These are phyloP conservation scores for Melozone crissalis DNA, from an alignment of 2,113 vertebrate species.

Conservation along the genomic window DNA sequence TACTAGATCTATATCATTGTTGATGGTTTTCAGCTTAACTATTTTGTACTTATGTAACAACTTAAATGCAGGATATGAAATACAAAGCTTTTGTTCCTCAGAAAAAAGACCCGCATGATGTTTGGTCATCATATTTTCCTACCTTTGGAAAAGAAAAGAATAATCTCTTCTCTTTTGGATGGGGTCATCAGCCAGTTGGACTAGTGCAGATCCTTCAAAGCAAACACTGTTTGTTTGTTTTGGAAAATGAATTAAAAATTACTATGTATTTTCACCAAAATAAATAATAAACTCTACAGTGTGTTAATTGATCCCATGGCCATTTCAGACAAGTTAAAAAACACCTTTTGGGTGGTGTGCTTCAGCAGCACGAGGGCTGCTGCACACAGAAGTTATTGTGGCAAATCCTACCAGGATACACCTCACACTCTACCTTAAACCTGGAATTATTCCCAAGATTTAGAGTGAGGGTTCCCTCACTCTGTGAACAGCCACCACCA, in stretches of 20 bases:
- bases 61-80: not conserved
- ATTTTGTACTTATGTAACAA: not conserved
- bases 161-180: not conserved
- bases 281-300: not conserved
- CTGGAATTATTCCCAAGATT: not conserved
- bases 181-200: not conserved
- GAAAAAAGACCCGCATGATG: not conserved
- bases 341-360: not conserved
- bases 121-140: not conserved
- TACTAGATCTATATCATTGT: not conserved
- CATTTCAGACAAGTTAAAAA: not conserved
- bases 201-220: not conserved
- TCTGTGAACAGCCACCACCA: not conserved
- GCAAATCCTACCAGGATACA: not conserved
- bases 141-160: not conserved
- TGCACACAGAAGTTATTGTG: not conserved
- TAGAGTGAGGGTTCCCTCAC: not conserved
- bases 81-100: not conserved
- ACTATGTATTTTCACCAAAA: not conserved
- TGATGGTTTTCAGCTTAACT: not conserved
- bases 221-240: not conserved
- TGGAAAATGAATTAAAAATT: not conserved
- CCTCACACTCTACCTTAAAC: fast-evolving
- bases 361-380: not conserved
- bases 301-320: not conserved